These are phyloP conservation scores for Callocephalon fimbriatum DNA, from an alignment of 2,113 vertebrate genomes.

Conservation along the genomic window DNA sequence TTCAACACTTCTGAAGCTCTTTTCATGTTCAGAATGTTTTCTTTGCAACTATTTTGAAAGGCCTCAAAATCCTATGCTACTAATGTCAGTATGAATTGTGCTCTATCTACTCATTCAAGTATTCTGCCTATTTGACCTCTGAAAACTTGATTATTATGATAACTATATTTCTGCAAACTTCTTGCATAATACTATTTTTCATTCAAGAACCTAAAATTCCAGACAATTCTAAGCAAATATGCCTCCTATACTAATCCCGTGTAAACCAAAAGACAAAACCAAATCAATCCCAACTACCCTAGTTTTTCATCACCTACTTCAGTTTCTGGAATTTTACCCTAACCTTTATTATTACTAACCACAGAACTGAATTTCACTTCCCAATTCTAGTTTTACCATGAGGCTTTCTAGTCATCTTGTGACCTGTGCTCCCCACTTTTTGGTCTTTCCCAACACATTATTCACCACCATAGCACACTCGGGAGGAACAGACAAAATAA, in stretches of 20 bases:
- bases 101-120: not conserved
- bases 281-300: not conserved
- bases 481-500: not conserved
- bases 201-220: not conserved
- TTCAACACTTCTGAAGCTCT: slow-evolving; percentile 54
- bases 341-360: not conserved
- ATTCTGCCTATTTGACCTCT: not conserved
- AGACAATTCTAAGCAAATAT: not conserved
- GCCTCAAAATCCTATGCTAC: not conserved
- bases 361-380: not conserved
- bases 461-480: not conserved
- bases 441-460: not conserved
- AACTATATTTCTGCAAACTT: not conserved
- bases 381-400: not conserved
- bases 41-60: slow-evolving; percentile 20
- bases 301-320: not conserved
- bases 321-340: not conserved
- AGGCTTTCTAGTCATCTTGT: not conserved
- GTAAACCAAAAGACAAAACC: not conserved
- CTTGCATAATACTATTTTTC: not conserved
- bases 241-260: not conserved
- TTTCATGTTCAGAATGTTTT: slow-evolving; percentile 48
- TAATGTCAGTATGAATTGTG: not conserved
- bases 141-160: not conserved
- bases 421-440: rapidly evolving